Evolutionary conservation across 2,113 vertebrate species (phyloP), one percentile per base, ranked within the genome.

Genomic region (Agapornis roseicollis): DNA sequence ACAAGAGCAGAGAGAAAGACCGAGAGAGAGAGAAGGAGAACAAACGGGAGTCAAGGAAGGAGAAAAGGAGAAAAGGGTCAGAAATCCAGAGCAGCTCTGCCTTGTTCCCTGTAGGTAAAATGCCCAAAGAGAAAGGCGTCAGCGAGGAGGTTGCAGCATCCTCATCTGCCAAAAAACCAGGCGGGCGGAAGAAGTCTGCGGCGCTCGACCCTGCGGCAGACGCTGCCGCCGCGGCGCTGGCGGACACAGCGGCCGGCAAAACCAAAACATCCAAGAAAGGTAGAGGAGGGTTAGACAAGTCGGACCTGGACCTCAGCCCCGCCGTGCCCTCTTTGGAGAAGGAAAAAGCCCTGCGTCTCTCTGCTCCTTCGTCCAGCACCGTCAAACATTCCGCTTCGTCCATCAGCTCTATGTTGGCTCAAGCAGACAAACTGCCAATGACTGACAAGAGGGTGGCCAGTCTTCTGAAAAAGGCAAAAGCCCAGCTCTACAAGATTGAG

Each of bases 401-500:
- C 91, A 98, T 99, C 94, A 98, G 98, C 96, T 98, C 98, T 41
- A 98, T 99, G 98, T 94, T 99, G 97, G 98, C 98, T 94, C 98
- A 99, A 91, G 99, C 99, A 63, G 99, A 99, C 98, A 99, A 99
- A 90, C 98, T 99, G 96, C 98, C 99, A 28, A 98, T 98, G 97
- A 98, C 99, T 72, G 99, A 99, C 98, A 99, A 99, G 97, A 98
- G 98, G 85, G 98, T 99, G 83, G 99, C 98, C 86, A 99, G 98
- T 91, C 98, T 99, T 76, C 98, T 99, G 94, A 99, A 98, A 97
- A 99, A 99, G 97, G 99, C 99, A 69, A 99, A 99, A 97, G 99
- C 98, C 70, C 99, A 99, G 98, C 98, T 99, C 86, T 99, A 98
- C 94, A 99, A 99, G 94, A 99, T 99, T 41, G 99, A 99, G 98